A percentile compares a stretch with the other conserved stretches of the same genome.
Evolutionary conservation across 2,888 invertebrate species (phyloP).

Genomic region (Phragmatobia fuliginosa): DNA sequence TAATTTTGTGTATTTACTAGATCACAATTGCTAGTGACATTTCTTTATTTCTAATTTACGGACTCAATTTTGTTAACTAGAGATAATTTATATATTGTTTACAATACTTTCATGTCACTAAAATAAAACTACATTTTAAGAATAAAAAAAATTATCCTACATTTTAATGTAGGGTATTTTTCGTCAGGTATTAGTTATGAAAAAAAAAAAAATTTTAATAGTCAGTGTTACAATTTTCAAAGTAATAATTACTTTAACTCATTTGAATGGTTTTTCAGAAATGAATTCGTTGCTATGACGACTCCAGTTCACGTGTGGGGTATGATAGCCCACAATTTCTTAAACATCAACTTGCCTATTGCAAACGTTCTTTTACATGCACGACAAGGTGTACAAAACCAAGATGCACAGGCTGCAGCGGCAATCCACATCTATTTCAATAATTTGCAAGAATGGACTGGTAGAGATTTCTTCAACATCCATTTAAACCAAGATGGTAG

Average conservation of each 20-base stretch:
- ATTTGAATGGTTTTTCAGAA: slow-evolving; percentile 47
- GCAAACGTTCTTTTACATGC: slow-evolving; percentile 63
- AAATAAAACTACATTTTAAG: no score
- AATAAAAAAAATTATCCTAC: no score
- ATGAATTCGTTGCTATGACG: slow-evolving; percentile 61
- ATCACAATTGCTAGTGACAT: no score
- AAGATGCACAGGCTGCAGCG: slow-evolving; percentile 63
- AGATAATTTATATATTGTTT: no score
- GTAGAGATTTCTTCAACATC: slow-evolving; percentile 65
- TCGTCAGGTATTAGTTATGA: no score
- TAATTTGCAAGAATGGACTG: slow-evolving; percentile 71
- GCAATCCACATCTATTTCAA: slow-evolving; percentile 68
- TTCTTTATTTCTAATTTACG: not conserved
- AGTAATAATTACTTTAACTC: not conserved
- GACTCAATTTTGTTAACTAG: not conserved
- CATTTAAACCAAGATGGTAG: slow-evolving; percentile 65
- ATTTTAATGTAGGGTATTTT: no score
- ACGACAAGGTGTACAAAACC: slow-evolving; percentile 58
- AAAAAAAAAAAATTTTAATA: not conserved
- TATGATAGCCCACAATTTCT: slow-evolving; percentile 74
- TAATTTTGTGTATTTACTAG: no score
- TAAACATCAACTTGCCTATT: slow-evolving; percentile 61
- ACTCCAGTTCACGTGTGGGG: slow-evolving; percentile 72
- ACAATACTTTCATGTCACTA: no score
- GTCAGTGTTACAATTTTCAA: not conserved